phyloP scores from a whole-genome alignment of 2,113 vertebrate genomes.

The Philantomba maxwellii region DNA sequence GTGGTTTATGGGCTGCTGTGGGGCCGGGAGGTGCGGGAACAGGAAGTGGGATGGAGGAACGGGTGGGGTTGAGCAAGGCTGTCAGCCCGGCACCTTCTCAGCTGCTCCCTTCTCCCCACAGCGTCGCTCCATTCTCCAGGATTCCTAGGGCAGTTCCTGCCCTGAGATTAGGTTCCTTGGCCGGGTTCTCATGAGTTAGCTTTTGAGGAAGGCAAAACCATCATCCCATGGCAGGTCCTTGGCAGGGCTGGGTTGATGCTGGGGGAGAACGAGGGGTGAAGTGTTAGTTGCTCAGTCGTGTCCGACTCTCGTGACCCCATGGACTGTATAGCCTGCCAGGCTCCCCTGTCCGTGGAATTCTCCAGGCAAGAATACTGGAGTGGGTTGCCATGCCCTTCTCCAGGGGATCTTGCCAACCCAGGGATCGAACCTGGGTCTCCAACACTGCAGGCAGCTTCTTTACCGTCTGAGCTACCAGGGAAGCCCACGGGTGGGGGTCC shows the following conservation, averaged over 20 bases:
- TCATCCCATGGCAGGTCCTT: not conserved
- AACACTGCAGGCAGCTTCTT: not conserved
- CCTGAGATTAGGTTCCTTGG: not conserved
- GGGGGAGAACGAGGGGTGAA: not conserved
- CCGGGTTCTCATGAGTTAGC: not conserved
- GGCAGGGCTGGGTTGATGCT: not conserved
- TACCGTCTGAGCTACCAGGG: not conserved
- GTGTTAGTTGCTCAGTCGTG: not conserved
- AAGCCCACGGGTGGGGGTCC: not conserved
- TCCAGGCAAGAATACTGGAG: not conserved
- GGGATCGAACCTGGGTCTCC: not conserved
- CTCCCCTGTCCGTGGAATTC: not conserved
- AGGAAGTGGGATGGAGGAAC: constrained; percentile 41
- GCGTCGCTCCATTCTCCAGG: not conserved
- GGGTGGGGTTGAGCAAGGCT: not conserved
- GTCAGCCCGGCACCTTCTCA: not conserved
- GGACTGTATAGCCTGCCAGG: not conserved
- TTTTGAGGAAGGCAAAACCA: not conserved
- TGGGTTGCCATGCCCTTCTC: not conserved
- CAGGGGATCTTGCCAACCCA: not conserved
- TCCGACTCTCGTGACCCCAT: not conserved
- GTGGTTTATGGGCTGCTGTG: constrained; percentile 45
- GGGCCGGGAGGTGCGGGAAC: not conserved
- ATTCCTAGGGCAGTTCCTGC: not conserved
- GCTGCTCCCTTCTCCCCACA: not conserved